Conservation (phyloP, 2,113 vertebrate species). For the Acrocephalus arundinaceus region DNA sequence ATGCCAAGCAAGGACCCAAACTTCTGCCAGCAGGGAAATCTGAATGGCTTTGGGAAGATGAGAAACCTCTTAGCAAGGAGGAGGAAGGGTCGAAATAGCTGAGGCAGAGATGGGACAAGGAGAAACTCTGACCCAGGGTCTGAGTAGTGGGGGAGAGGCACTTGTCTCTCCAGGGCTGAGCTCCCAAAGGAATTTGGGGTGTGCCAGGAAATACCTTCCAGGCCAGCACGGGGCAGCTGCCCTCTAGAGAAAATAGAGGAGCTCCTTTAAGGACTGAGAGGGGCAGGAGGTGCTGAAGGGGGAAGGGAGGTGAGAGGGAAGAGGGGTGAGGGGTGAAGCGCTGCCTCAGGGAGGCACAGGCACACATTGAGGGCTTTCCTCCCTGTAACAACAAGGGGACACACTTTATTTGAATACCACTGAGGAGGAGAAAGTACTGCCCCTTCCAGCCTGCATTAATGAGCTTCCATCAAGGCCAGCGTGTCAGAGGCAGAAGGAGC, state of each 20-base stretch:
- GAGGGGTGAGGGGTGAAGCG: neutral
- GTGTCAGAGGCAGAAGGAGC: neutral
- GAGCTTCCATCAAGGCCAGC: neutral
- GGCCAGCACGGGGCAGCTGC: neutral
- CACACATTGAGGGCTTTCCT: neutral
- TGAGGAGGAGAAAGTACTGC: neutral
- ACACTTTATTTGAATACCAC: neutral
- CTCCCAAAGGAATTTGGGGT: neutral
- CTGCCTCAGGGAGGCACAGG: neutral
- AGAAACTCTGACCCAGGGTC: conserved; percentile 2
- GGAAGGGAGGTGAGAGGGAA: neutral
- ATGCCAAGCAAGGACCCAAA: neutral
- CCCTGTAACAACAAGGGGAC: neutral
- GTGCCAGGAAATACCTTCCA: neutral
- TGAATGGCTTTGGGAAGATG: neutral
- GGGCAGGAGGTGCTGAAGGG: neutral
- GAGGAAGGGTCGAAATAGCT: neutral
- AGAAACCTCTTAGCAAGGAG: neutral
- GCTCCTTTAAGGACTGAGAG: neutral
- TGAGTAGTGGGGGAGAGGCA: neutral
- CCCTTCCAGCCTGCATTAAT: conserved; percentile 3
- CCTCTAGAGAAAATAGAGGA: neutral
- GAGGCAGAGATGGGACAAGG: neutral
- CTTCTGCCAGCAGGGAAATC: neutral
- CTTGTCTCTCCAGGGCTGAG: neutral